Conservation (phyloP, 2,113 vertebrate species). For the Dascyllus trimaculatus region DNA sequence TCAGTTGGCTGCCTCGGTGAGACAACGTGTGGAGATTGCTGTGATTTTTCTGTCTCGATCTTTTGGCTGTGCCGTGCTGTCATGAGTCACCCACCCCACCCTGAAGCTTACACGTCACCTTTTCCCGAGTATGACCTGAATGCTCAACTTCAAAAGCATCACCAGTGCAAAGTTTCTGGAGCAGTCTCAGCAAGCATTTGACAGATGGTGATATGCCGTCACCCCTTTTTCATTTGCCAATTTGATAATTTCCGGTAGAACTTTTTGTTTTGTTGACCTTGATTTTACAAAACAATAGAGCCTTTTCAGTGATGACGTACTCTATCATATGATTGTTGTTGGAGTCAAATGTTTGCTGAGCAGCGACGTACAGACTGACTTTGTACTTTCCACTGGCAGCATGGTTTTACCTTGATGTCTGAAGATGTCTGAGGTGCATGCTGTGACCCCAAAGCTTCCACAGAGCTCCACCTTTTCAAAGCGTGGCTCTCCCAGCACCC, state of each 20-base stretch:
- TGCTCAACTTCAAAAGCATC: constrained; percentile 19
- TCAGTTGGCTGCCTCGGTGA: constrained; percentile 84
- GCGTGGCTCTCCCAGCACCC: constrained; percentile 1
- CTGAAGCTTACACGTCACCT: background rate
- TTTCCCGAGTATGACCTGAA: background rate
- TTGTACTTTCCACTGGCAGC: constrained; percentile 30
- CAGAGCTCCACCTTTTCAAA: constrained; percentile 9
- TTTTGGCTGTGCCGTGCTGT: constrained; percentile 29
- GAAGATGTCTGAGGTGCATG: constrained; percentile 51
- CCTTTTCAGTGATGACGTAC: background rate
- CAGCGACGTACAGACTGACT: background rate
- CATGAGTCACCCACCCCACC: constrained; percentile 9
- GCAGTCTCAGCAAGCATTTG: constrained; percentile 56
- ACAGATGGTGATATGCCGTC: constrained; percentile 22
- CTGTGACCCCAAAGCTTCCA: constrained; percentile 27
- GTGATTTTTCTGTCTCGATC: constrained; percentile 48
- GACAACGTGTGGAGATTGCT: constrained; percentile 72
- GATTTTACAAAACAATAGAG: background rate
- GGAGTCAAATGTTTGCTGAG: constrained; percentile 49
- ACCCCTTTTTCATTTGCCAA: background rate
- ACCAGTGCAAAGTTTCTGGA: constrained; percentile 8
- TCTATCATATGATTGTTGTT: background rate
- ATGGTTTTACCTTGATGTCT: constrained; percentile 41
- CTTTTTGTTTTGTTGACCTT: background rate
- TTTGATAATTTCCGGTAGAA: background rate